Conservation (phyloP, 35 echinoderm and acorn worm species). For the Apostichopus japonicus region DNA sequence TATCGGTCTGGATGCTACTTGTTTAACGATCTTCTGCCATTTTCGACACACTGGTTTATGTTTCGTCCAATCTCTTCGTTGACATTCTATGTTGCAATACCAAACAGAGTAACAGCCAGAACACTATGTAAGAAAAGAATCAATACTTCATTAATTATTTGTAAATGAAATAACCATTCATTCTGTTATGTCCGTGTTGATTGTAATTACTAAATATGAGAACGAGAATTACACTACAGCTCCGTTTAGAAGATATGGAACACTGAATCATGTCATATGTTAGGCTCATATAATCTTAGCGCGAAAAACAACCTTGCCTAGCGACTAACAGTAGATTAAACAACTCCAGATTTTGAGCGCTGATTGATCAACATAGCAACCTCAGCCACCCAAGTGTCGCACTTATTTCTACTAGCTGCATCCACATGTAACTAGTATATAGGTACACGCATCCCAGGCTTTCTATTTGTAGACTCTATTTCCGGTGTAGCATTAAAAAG, state of each 20-base stretch:
- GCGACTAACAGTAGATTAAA: not conserved
- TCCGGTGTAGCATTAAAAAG: too few species aligned
- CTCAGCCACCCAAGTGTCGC: too few species aligned
- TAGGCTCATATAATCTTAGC: not conserved
- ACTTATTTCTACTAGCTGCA: too few species aligned
- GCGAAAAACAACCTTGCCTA: not conserved
- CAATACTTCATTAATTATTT: not conserved
- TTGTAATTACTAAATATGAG: not conserved
- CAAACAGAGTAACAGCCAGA: conserved; percentile 23
- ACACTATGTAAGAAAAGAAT: conserved; percentile 27
- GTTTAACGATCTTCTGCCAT: not conserved
- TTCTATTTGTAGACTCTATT: too few species aligned
- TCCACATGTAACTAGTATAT: not conserved
- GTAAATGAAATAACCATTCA: not conserved
- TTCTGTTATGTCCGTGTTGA: not conserved
- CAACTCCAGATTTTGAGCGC: not conserved
- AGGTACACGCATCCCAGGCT: not conserved
- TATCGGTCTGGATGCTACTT: not conserved
- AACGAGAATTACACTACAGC: not conserved
- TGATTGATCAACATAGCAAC: not conserved
- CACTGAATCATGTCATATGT: not conserved
- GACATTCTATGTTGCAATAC: conserved; percentile 58
- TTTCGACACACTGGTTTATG: conserved; percentile 38
- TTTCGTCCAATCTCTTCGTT: not conserved
- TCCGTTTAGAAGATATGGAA: not conserved